These are phyloP conservation scores for Drosophila serrata DNA, from an alignment of 1,140 invertebrate species.

Conservation along the genomic window DNA sequence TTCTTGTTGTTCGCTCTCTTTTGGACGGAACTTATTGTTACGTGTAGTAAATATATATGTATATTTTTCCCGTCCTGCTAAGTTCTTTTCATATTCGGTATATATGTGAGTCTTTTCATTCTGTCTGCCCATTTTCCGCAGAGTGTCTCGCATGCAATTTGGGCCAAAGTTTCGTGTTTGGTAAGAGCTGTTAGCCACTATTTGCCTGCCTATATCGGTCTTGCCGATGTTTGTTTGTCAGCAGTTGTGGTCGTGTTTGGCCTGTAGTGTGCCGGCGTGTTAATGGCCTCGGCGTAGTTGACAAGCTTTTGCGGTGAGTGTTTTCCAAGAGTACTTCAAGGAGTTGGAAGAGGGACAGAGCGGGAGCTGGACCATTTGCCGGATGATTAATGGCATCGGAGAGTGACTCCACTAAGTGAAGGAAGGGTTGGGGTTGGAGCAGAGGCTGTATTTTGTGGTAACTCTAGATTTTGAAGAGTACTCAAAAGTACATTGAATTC, in stretches of 20 bases:
- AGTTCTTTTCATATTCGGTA: slow-evolving; percentile 28
- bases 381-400: slow-evolving; percentile 67
- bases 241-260: slow-evolving; percentile 17
- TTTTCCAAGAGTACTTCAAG: slow-evolving; percentile 40
- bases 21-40: slow-evolving; percentile 78
- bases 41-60: slow-evolving; percentile 65
- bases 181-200: slow-evolving; percentile 51
- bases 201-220: slow-evolving; percentile 28
- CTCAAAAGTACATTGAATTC: neutral
- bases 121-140: slow-evolving; percentile 6
- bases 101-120: slow-evolving; percentile 7
- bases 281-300: slow-evolving; percentile 77
- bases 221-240: slow-evolving; percentile 21
- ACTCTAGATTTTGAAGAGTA: neutral
- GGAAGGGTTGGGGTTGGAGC: neutral
- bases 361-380: slow-evolving; percentile 49
- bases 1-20: slow-evolving; percentile 47
- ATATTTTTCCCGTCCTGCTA: slow-evolving; percentile 47
- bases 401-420: slow-evolving; percentile 1
- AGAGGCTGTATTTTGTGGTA: neutral
- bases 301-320: slow-evolving; percentile 71
- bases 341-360: slow-evolving; percentile 16
- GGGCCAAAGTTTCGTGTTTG: slow-evolving; percentile 61
- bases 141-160: slow-evolving; percentile 42
- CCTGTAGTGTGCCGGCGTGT: slow-evolving; percentile 62